These are phyloP conservation scores for Palythoa grandiflora DNA, from an alignment of 92 coral and sea anemone species.

Conservation along the genomic window DNA sequence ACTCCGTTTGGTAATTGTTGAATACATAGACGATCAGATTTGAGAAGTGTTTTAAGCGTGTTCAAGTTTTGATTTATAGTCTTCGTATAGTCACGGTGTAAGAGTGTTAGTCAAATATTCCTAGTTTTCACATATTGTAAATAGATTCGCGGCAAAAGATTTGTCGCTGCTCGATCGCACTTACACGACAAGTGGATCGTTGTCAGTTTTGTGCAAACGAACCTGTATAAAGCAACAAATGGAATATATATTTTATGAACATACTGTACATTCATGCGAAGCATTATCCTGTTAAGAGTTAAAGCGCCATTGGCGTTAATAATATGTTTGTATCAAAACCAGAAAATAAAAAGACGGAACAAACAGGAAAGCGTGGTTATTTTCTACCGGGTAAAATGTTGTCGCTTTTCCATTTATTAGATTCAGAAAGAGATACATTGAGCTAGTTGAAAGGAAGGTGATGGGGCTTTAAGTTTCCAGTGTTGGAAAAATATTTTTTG, in stretches of 20 bases:
- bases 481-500: background rate
- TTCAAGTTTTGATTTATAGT: conserved; percentile 9
- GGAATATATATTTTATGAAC: conserved; percentile 79
- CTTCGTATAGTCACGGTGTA: background rate
- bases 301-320: conserved; percentile 38
- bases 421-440: too few species aligned
- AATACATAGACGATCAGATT: background rate
- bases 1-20: conserved; percentile 10
- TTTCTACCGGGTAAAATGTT: background rate
- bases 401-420: too few species aligned
- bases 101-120: conserved; percentile 11
- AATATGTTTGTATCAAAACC: conserved; percentile 40
- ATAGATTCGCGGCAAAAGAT: conserved; percentile 28
- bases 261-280: conserved; percentile 64
- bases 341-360: conserved; percentile 24
- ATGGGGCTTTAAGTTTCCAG: background rate
- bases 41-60: conserved; percentile 23
- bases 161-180: conserved; percentile 34
- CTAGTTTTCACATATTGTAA: conserved; percentile 31
- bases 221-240: conserved; percentile 41
- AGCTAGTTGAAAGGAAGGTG: background rate
- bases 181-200: background rate
- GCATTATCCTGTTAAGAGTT: conserved; percentile 49
- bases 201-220: background rate
- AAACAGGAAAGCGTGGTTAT: background rate